Base-by-base conservation (phyloP, 2,113 vertebrate species). In the Chaetura pelagica region DNA sequence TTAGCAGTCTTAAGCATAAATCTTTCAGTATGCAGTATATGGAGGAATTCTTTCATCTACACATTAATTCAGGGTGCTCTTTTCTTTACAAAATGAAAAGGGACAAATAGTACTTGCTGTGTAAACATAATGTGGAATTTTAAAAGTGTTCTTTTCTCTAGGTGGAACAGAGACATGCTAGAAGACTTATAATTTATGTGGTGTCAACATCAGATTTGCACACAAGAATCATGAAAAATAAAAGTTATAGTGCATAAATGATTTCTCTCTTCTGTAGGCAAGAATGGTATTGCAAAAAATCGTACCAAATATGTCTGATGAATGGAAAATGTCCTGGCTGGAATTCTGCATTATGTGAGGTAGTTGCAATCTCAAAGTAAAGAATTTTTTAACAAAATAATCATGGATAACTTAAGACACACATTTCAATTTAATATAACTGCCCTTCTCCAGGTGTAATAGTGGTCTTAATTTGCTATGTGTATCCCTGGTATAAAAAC, bases 1-100 rank as follows among this genome's bases (percentile, higher is more conserved):
- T 94, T 94, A 90, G 52, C 30, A 82, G 73, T 84, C 69, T 82
- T 63, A 75, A 74, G 21, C 32, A 93, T 20, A 93, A 52, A 73
- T 72, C 27, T 87, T 87, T 80, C 46, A 83, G 14, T 57, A 83
- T 24, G 26, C 22, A 84, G 61, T 52, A 89, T 15, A 64, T 6
- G 27, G 49, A 71, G 42, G 42, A 92, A 84, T n/a, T 64, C 67
- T 77, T 93, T 92, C 22, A 87, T 46, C 30, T 90, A 48, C 26
- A 30, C 35, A 62, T 62, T 61, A 61, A 87, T 73, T 85, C 55
- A 80, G 26, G 82, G 20, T 46, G n/a, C 6, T 86, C 54, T 63
- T 90, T 95, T 63, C 74, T 90, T 74, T 55, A 83, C 0, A 3
- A 89, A 67, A 81, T 29, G 29, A 80, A 83, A 86, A 94, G 46